phyloP scores from a whole-genome alignment of 2,888 invertebrate species.

The Caenorhabditis wallacei region DNA sequence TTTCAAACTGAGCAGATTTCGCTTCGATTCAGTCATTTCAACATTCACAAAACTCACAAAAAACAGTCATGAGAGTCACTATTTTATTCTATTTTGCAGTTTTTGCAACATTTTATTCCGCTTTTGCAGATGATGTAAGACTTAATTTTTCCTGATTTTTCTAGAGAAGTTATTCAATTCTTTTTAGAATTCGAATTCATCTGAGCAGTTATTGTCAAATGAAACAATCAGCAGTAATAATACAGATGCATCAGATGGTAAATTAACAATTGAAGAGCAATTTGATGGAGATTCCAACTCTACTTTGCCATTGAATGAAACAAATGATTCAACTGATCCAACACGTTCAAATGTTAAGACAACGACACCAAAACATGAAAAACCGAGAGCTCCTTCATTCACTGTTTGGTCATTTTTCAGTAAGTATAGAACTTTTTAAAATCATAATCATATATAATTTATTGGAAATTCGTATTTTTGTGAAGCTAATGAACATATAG shows the following conservation, averaged over 20 bases:
- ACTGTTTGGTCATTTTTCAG: conserved; percentile 61
- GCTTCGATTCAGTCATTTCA: conserved; percentile 13
- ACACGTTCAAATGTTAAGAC: conserved; percentile 5
- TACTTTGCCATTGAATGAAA: conserved; percentile 7
- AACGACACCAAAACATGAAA: conserved; percentile 36
- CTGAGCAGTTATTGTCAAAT: conserved; percentile 15
- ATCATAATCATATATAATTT: background rate
- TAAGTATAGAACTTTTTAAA: conserved; percentile 23
- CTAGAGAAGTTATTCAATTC: background rate
- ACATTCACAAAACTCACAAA: conserved; percentile 16
- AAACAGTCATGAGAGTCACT: conserved; percentile 2
- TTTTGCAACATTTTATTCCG: conserved; percentile 5
- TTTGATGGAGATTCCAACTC: conserved; percentile 26
- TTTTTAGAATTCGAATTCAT: conserved; percentile 12
- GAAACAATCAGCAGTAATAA: conserved; percentile 1
- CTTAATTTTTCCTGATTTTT: background rate
- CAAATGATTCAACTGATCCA: conserved; percentile 19
- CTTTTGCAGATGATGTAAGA: conserved; percentile 44
- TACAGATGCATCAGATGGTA: conserved; percentile 40
- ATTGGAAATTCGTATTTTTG: background rate
- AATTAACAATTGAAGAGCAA: conserved; percentile 41
- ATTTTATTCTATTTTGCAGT: conserved; percentile 19
- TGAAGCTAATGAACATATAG: too few species aligned
- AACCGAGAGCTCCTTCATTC: conserved; percentile 55
- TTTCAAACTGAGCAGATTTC: conserved; percentile 7